Percentiles rank a stretch among this genome's conserved stretches.
Conservation (phyloP, 2,797 vertebrate species). For the Anguilla obscura region DNA sequence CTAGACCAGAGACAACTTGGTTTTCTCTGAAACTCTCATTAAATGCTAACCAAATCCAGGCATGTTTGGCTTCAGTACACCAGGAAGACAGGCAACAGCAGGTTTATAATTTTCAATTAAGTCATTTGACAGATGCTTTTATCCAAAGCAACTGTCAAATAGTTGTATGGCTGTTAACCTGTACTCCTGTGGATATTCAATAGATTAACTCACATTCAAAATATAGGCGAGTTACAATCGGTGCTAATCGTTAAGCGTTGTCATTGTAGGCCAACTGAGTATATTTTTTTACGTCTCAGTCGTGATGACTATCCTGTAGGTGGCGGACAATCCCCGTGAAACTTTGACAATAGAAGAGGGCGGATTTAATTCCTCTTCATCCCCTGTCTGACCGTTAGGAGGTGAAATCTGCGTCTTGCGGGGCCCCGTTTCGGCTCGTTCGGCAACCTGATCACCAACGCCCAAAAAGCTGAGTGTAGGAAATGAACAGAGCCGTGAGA, state of each 20-base stretch:
- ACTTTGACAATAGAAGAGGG: slow-evolving; percentile 41
- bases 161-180: no score
- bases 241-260: no score
- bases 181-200: no score
- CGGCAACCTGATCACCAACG: slow-evolving; percentile 70
- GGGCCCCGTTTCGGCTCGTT: slow-evolving; percentile 47
- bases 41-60: background rate
- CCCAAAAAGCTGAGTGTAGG: slow-evolving; percentile 66
- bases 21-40: background rate
- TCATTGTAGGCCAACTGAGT: background rate
- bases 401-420: slow-evolving; percentile 53
- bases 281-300: background rate
- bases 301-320: slow-evolving; percentile 56
- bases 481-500: slow-evolving; percentile 62
- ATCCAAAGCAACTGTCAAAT: no score
- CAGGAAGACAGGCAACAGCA: no score
- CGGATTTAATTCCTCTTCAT: slow-evolving; percentile 53
- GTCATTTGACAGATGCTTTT: no score
- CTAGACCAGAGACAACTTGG: no score
- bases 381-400: slow-evolving; percentile 55
- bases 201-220: no score
- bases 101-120: no score
- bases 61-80: background rate
- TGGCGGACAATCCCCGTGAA: slow-evolving; percentile 52
- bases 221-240: no score